A percentile compares a stretch with the other conserved stretches of the same genome.
phyloP scores from a whole-genome alignment of 2,888 invertebrate genomes.

The Agapetus fuscipes region DNA sequence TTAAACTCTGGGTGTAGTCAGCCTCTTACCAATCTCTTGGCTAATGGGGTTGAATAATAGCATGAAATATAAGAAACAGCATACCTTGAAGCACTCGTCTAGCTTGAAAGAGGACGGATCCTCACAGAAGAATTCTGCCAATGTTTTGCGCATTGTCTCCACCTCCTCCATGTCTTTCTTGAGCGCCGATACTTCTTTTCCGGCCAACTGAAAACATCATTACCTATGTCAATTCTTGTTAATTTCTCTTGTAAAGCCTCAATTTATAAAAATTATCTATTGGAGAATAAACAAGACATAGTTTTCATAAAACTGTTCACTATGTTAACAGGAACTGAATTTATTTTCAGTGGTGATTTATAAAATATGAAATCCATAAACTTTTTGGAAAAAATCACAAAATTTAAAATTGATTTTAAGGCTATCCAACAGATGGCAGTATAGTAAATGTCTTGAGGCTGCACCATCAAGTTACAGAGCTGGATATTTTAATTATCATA shows the following conservation, averaged over 20 bases:
- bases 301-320: no score
- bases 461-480: neutral
- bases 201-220: constrained; percentile 58
- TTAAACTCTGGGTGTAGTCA: no score
- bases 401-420: constrained; percentile 1
- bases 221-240: no score
- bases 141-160: constrained; percentile 65
- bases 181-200: constrained; percentile 65
- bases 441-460: constrained; percentile 1
- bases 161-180: constrained; percentile 76
- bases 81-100: constrained; percentile 85
- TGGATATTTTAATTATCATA: constrained; percentile 30
- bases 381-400: no score
- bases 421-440: neutral
- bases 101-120: constrained; percentile 81
- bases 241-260: no score
- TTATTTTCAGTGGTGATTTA: no score
- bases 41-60: no score
- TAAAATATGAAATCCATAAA: no score
- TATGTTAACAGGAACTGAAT: no score
- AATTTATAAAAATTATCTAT: neutral
- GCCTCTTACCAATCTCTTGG: no score
- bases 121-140: constrained; percentile 93
- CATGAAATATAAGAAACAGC: no score
- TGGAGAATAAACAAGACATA: constrained; percentile 1